Base-by-base conservation (phyloP, 2,113 vertebrate species). In the Pogonocichla stellata region DNA sequence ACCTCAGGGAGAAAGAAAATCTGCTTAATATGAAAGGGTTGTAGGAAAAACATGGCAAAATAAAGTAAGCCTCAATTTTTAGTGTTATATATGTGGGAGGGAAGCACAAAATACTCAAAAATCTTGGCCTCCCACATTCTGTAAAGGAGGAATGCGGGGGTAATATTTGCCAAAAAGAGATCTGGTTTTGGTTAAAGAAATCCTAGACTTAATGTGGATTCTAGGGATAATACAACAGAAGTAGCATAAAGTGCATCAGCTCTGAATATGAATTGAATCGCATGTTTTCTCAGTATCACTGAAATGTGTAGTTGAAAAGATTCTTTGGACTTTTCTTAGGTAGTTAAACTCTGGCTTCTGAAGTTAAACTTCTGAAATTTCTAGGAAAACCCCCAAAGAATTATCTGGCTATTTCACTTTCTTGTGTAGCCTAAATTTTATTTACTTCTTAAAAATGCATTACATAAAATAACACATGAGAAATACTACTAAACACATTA, bases 181-280 rank as follows among this genome's bases (percentile, higher is more conserved):
- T 92, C 93, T 93, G 74, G 60, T 90, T 95, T 90, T 92, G 82
- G 50, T 94, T 96, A 94, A 93, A 87, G 48, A 28, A 71, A 75
- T 93, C 48, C 85, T 80, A 71, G 61, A 13, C 56, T 84, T 90
- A 86, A 53, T 65, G 33, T 26, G 48, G 14, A 82, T 84, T 84
- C 61, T 84, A 60, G 36, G 24, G 40, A 28, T 90, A 85, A 64
- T 72, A 56, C 14, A 81, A 43, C 33, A 87, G 64, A 80, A 80
- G 33, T 45, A 88, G 23, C 33, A 66, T 15, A 29, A 78, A 87
- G 28, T 29, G 4, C 33, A 79, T 90, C n/a, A 75, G 24, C 8
- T 56, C 18, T 89, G 38, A 79, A 64, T 87, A 69, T 51, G 29
- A 80, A 47, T 34, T 60, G 65, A 79, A 89, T 51, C 26, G 8